Evolutionary conservation across 1,140 invertebrate genomes (phyloP).

Genomic region (Contarinia nasturtii): DNA sequence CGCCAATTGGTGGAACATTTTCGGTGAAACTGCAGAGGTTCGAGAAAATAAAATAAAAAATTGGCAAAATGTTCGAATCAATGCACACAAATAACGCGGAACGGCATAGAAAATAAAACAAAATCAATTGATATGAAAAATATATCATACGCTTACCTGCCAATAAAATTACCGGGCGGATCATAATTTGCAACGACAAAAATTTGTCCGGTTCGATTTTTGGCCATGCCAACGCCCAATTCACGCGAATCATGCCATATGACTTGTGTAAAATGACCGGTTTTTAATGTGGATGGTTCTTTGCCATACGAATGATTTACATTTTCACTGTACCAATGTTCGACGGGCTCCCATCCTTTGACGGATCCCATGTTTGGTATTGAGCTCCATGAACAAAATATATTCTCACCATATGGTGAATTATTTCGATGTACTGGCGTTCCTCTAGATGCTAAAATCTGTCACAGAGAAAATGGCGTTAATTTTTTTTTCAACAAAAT

Average conservation of each 20-base stretch:
- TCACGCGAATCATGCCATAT: slow-evolving; percentile 61
- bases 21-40: slow-evolving; percentile 50
- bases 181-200: slow-evolving; percentile 74
- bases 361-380: slow-evolving; percentile 38
- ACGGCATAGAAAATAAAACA: too few species aligned
- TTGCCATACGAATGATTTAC: slow-evolving; percentile 35
- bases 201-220: slow-evolving; percentile 44
- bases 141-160: too few species aligned
- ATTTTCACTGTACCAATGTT: slow-evolving; percentile 50
- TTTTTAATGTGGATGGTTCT: slow-evolving; percentile 45
- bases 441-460: slow-evolving; percentile 36
- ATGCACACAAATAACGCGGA: too few species aligned
- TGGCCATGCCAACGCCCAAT: slow-evolving; percentile 57
- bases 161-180: slow-evolving; percentile 69
- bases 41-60: too few species aligned
- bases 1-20: slow-evolving; percentile 42
- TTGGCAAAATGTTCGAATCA: too few species aligned
- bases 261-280: slow-evolving; percentile 56
- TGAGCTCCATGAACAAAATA: slow-evolving; percentile 53
- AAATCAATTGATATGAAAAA: too few species aligned
- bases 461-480: too few species aligned
- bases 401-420: slow-evolving; percentile 58
- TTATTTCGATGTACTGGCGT: slow-evolving; percentile 52
- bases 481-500: too few species aligned
- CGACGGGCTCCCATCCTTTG: slow-evolving; percentile 46